Evolutionary conservation across 2,113 vertebrate genomes (phyloP), one percentile per base, ranked within the genome.

Genomic region (Climacteris rufus): DNA sequence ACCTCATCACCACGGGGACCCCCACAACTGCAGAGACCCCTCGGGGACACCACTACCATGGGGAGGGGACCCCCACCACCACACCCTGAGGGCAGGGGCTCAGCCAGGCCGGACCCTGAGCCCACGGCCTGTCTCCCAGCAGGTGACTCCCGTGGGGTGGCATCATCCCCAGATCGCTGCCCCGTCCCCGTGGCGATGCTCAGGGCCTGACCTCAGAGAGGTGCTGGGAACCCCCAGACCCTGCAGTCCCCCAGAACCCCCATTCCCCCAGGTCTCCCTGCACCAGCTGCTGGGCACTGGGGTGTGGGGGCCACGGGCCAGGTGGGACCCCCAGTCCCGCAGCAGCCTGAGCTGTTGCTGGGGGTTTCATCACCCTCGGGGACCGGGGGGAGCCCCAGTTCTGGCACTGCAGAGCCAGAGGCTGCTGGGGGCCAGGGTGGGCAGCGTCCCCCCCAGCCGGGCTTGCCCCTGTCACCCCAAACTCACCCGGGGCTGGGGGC

Each of bases 361-460:
- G 52, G 44, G 60, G 13, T 23, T 24, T 13, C 37, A 21, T 37
- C n/a, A 28, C 22, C 31, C 23, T 13, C 8, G 4, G 52, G 50
- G 27, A 13, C 31, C 8, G 30, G 2, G 54, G 42, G 31, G 22
- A 24, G 13, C 20, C 37, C 30, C 40, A 6, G 28, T 13, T 13
- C 18, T 10, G 47, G 28, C 54, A 22, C 14, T 31, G 5, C 20
- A 23, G 50, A 49, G 25, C 17, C 14, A 6, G 31, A 30, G 28
- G 30, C 54, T 40, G 49, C 65, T 31, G 75, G 25, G 16, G 30
- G 9, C 6, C 13, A 47, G 31, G 42, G 35, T 5, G 33, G 37
- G 52, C 44, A 70, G 15, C 3, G 42, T 4, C 42, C 42, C 17
- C 4, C 0, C 16, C 13, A 19, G 3, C 3, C 7, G 14, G 22